Evolutionary conservation across 1,140 invertebrate genomes (phyloP).

Genomic region (Semibalanus balanoides): DNA sequence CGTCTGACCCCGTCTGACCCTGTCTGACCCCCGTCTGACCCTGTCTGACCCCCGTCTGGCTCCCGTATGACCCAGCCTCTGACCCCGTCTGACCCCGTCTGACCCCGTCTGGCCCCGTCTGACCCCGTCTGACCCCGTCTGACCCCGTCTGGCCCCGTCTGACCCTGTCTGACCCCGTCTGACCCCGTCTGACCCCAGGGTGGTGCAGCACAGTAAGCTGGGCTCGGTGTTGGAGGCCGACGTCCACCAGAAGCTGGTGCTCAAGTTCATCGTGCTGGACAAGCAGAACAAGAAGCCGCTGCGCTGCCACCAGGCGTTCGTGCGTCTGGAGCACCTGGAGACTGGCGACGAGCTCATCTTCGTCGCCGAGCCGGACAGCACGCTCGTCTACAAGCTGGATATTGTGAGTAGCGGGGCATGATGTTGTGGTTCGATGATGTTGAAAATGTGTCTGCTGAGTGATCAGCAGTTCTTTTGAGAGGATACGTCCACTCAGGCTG

Average conservation of each 20-base stretch:
- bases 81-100: no score
- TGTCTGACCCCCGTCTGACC: no score
- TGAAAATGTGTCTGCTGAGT: no score
- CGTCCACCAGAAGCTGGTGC: constrained; percentile 64
- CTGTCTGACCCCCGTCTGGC: no score
- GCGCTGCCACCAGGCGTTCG: constrained; percentile 81
- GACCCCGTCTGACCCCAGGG: not conserved
- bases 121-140: no score
- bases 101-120: no score
- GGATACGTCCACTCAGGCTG: no score
- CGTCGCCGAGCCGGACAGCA: constrained; percentile 73
- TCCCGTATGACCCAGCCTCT: no score
- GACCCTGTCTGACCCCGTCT: not conserved
- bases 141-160: no score
- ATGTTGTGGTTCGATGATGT: no score
- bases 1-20: no score
- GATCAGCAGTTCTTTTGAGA: no score
- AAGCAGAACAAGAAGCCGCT: constrained; percentile 48
- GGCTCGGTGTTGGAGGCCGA: constrained; percentile 22
- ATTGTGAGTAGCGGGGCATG: constrained; percentile 45
- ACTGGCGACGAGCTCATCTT: constrained; percentile 74
- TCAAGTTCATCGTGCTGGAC: constrained; percentile 68
- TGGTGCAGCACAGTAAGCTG: constrained; percentile 7
- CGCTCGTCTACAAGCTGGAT: constrained; percentile 77
- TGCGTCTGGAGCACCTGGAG: constrained; percentile 51